Base-by-base conservation (phyloP, 2,888 invertebrate genomes). In the Pristionchus mayeri region DNA sequence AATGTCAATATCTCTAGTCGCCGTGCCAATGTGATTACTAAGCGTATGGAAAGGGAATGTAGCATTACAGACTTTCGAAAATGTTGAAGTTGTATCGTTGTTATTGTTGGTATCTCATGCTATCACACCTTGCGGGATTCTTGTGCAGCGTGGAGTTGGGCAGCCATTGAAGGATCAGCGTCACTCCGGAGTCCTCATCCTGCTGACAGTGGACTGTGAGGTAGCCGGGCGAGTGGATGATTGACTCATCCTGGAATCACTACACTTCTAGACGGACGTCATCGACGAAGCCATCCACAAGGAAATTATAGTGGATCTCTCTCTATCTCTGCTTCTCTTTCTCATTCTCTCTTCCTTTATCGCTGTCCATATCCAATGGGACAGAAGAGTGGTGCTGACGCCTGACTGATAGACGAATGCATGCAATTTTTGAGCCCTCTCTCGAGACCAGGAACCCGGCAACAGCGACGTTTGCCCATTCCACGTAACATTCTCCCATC, bases 161-260 rank as follows among this genome's bases (percentile, higher is more conserved):
- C 89, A 98, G 97, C 98, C 98, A 98, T 86, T 97, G 97, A 3
- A 98, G 95, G 88, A 97, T 95, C 18, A 98, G 94, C 0, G 97
- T 97, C 30, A 88, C 96, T 95, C 93, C 94, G 85, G 93, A 89
- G 85, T 93, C 93, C 90, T 93, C 93, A 88, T 94, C 94, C 80
- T 93, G 91, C 84, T 94, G 94, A 85, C 94, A 94, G 79, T 96
- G 96, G 71, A 98, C 95, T 0, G 97, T 96, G 90, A 98, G 94
- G 93, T 98, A 98, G 0, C 96, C 98, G 2, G 97, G 97, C 93
- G 97, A 96, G 92, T 98, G 98, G 0, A 87, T 84, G 40, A 89
- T 88, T 27, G 89, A 87, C 60, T 96, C 4, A 27, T 57, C 34
- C 21, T 34, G 2, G n/a, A n/a, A n/a, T n/a, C n/a, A n/a, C n/a